Base-by-base conservation (phyloP, 2,888 invertebrate species). In the Aradus depressus region DNA sequence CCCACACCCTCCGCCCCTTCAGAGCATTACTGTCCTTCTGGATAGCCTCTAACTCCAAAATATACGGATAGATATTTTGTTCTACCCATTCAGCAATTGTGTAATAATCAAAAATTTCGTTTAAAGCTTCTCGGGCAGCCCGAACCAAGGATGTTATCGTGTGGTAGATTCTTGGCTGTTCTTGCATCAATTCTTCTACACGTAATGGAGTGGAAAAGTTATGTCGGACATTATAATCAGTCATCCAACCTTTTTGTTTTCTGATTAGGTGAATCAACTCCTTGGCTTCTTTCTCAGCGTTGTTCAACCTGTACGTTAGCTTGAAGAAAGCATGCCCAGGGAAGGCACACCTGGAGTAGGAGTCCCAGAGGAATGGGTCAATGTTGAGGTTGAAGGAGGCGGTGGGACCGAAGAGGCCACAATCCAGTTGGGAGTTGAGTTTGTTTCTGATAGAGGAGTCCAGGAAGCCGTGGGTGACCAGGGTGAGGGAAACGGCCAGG, bases 161-260 rank as follows among this genome's bases (percentile, higher is more conserved):
- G 64, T 80, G 71, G 61, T 76, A 74, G 55, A 81, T 65, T 58
- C 75, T 66, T 42, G 76, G 68, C 58, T 75, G 70, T 59, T 75
- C 76, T 21, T 66, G 64, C 47, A 75, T 75, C 45, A 79, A 63
- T 57, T 81, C 79, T 38, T 77, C 77, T 1, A 84, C 71, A 41
- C 83, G 72, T 50, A 76, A 64, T 1, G 81, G 79, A 47, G 80
- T 77, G 56, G 79, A 77, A 63, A 79, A 83, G 62, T 79, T 79
- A 60, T 77, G 75, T n/a, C 75, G 68, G 4, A 80, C 70, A 63
- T 81, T 81, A 64, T 81, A 84, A 25, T 75, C 72, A 19, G 81
- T 80, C 71, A 84, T 72, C 83, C 83, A 84, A 28, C 60, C 60
- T 49, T 58, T 59, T 18, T 54, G 54, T 39, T 58, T 58, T 16